A percentile compares a stretch with the other conserved stretches of the same genome.
Conservation (phyloP, 2,113 vertebrate species). For the Salvelinus alpinus region DNA sequence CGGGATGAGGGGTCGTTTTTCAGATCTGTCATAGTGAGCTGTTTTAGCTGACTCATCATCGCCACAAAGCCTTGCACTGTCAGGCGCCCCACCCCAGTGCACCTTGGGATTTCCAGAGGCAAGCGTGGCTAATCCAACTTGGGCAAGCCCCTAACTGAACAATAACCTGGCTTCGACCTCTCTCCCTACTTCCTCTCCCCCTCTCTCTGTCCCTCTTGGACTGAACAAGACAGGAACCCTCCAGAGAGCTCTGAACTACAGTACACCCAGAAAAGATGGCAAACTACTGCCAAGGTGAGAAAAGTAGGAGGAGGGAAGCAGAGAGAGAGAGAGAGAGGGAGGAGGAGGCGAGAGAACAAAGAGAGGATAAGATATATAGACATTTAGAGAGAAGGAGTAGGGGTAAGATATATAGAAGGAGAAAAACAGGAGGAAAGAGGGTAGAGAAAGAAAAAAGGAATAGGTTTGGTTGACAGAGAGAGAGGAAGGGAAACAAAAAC, state of each 20-base stretch:
- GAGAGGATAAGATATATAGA: not conserved
- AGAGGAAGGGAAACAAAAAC: conserved; percentile 21
- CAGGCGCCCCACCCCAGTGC: conserved; percentile 11
- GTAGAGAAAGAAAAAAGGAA: conserved; percentile 20
- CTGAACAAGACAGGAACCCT: not conserved
- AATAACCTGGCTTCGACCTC: conserved; percentile 52
- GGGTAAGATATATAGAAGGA: conserved; percentile 27
- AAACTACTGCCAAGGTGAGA: not conserved
- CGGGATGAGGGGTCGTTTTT: not conserved
- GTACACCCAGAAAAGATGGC: conserved; percentile 17
- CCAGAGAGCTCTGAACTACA: conserved; percentile 34
- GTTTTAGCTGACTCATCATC: conserved; percentile 62
- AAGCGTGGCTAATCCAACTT: conserved; percentile 44
- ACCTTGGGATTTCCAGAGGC: conserved; percentile 38
- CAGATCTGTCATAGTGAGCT: conserved; percentile 9
- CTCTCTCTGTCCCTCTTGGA: conserved; percentile 31
- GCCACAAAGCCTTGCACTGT: not conserved
- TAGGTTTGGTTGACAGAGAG: not conserved
- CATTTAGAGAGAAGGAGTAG: not conserved
- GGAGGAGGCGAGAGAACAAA: not conserved
- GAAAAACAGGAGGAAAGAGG: conserved; percentile 22
- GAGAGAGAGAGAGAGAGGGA: not conserved
- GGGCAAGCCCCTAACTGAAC: conserved; percentile 46
- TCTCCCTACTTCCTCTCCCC: conserved; percentile 29
- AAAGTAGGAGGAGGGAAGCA: no score